Percentiles rank a stretch among this genome's conserved stretches.
Conservation (phyloP, 2,113 vertebrate species). For the Brachyhypopomus gauderio region DNA sequence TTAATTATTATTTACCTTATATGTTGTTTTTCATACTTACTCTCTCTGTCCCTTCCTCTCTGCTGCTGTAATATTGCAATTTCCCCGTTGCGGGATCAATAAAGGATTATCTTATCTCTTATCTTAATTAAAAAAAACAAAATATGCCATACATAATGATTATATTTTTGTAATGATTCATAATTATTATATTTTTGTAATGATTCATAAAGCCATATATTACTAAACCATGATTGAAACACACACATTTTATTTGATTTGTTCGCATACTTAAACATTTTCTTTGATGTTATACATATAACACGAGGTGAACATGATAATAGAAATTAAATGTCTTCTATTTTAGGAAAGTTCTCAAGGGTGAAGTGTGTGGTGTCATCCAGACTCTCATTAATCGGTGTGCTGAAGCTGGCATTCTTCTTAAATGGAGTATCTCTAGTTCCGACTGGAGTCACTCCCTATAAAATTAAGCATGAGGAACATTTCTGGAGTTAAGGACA, state of each 20-base stretch:
- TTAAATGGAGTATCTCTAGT: conserved; percentile 75
- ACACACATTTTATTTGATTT: too few species aligned
- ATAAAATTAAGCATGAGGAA: conserved; percentile 27
- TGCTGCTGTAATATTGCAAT: too few species aligned
- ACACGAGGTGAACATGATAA: background rate
- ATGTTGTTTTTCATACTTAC: too few species aligned
- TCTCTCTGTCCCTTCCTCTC: too few species aligned
- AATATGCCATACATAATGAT: background rate
- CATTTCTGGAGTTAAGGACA: background rate
- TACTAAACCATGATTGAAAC: background rate
- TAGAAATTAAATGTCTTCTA: conserved; percentile 12
- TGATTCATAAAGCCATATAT: background rate
- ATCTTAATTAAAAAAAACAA: too few species aligned
- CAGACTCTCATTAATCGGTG: conserved; percentile 73
- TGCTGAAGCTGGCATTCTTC: conserved; percentile 83
- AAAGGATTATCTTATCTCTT: too few species aligned
- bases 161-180: background rate
- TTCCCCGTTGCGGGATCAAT: too few species aligned
- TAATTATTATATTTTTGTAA: too few species aligned
- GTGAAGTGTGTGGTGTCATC: conserved; percentile 56
- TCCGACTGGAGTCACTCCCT: conserved; percentile 76
- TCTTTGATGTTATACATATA: too few species aligned
- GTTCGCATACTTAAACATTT: too few species aligned
- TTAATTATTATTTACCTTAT: too few species aligned
- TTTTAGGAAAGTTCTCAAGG: conserved; percentile 35